phyloP scores from a whole-genome alignment of 2,888 invertebrate genomes.

The Saturnia pavonia region DNA sequence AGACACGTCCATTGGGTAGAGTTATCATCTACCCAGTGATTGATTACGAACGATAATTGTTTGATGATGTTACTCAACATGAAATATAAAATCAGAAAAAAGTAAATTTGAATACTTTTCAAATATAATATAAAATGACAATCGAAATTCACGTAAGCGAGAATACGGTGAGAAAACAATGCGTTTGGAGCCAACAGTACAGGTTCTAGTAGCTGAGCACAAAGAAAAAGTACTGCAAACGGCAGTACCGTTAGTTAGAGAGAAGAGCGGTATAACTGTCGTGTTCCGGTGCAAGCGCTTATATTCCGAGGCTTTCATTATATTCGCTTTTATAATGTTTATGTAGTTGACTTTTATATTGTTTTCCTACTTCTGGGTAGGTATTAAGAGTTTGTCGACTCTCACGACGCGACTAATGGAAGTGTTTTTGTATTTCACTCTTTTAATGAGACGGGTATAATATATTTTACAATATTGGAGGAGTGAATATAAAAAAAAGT shows the following conservation, averaged over 20 bases:
- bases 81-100: background rate
- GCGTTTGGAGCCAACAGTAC: conserved; percentile 33
- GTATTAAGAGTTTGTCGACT: conserved; percentile 14
- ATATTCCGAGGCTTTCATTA: conserved; percentile 43
- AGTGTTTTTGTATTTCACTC: background rate
- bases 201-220: conserved; percentile 48
- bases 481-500: too few species aligned
- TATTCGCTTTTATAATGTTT: conserved; percentile 31
- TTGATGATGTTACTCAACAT: too few species aligned
- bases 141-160: conserved; percentile 13
- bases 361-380: conserved; percentile 30
- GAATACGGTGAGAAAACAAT: conserved; percentile 27
- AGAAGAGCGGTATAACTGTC: conserved; percentile 68
- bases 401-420: conserved; percentile 5
- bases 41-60: too few species aligned
- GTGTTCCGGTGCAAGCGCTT: conserved; percentile 65
- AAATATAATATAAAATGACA: background rate
- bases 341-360: conserved; percentile 36
- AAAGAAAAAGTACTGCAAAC: conserved; percentile 72
- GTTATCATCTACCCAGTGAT: too few species aligned
- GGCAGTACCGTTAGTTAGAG: conserved; percentile 60
- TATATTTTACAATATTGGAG: background rate
- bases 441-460: background rate
- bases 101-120: background rate
- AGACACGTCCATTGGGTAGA: too few species aligned